These are phyloP conservation scores for Pandemis cinnamomeana DNA, from an alignment of 2,888 invertebrate species.

Conservation along the genomic window DNA sequence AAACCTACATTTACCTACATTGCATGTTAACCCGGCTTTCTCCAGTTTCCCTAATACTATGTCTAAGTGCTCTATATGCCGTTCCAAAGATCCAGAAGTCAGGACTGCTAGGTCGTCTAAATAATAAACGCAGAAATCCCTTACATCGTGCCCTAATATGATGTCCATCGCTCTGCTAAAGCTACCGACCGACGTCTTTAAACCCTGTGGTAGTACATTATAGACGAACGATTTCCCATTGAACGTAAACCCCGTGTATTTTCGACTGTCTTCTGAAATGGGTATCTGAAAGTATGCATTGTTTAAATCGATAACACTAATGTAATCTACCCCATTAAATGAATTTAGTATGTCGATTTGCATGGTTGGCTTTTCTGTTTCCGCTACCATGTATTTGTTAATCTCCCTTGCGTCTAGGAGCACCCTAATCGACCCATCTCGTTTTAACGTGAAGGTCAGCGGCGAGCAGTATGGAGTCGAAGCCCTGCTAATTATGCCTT, in stretches of 20 bases:
- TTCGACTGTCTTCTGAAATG: constrained; percentile 22
- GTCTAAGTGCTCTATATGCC: constrained; percentile 51
- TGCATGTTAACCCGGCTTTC: not conserved
- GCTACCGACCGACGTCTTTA: constrained; percentile 48
- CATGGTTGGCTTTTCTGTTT: too few relatives aligned
- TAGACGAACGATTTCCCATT: constrained; percentile 42
- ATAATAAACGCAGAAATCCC: constrained; percentile 48
- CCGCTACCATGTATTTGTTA: too few relatives aligned
- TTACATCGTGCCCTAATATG: constrained; percentile 47
- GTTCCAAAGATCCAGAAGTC: constrained; percentile 36
- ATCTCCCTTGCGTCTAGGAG: too few relatives aligned
- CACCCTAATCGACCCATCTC: too few relatives aligned
- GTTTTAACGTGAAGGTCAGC: too few relatives aligned
- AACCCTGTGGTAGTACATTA: constrained; percentile 45
- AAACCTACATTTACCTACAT: constrained; percentile 43
- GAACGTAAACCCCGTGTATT: constrained; percentile 42
- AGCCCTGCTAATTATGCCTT: too few relatives aligned
- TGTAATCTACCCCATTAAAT: constrained; percentile 39
- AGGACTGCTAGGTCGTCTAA: constrained; percentile 47
- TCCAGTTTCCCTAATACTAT: too few relatives aligned
- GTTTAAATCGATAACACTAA: constrained; percentile 43
- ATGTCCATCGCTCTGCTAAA: constrained; percentile 13
- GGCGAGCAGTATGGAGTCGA: too few relatives aligned
- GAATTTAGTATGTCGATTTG: too few relatives aligned
- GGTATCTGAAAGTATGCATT: constrained; percentile 37